Base-by-base conservation (phyloP, 2,113 vertebrate species). In the Microtus richardsoni region DNA sequence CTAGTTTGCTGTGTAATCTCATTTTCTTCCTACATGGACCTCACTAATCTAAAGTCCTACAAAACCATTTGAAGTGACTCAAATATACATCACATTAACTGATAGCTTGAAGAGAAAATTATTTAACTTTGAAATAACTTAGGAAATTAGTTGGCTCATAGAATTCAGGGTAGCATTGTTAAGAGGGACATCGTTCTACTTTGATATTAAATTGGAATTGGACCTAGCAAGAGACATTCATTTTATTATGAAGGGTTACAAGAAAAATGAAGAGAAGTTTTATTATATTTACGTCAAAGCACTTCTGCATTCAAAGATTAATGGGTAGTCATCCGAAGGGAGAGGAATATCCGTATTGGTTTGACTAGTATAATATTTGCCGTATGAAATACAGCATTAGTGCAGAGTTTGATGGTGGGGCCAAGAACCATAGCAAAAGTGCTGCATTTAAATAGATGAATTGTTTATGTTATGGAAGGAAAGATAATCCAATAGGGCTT, bases 231-330 rank as follows among this genome's bases (percentile, higher is more conserved):
- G 7, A 96, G 41, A 41, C 41, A 95, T 96, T 96, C 88, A 36
- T 97, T 95, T 97, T 96, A 30, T 2, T 84, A n/a, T 82, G 70
- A 93, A 97, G 11, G 62, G 24, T n/a, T 84, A 82, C 30, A 91
- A 97, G 89, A 95, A 88, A 95, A 96, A 96, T 95, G 71, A 87
- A 89, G 22, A 92, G 62, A 71, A 78, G 6, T 39, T 89, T 96
- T 96, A 94, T 73, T 80, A 77, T 88, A 95, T 82, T 96, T 97
- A 91, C 8, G 47, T 91, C 62, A 71, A 89, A 92, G 41, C 77
- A 89, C 70, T 86, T 95, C 58, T 90, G 21, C 66, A 75, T 77
- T 87, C 74, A 87, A 93, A 96, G 94, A 94, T 73, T 89, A 94
- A 94, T 93, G 36, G 21, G 14, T 62, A 95, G 68, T 89, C 70